Evolutionary conservation across 2,113 vertebrate genomes (phyloP).

Genomic region (Rhinopithecus roxellana): DNA sequence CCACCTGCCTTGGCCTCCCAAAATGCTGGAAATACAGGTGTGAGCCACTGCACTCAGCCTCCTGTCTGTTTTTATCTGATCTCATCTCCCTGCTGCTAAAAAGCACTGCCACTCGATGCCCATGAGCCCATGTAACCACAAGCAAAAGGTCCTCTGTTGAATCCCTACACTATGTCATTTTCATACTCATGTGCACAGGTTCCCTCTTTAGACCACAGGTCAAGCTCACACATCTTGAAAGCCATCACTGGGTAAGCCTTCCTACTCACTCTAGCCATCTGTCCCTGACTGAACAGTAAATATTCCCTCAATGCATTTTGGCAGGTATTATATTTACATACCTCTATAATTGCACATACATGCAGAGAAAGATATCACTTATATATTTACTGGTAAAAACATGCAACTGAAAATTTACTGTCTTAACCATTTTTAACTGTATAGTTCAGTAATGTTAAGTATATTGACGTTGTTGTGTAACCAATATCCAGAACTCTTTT

Average conservation of each 20-base stretch:
- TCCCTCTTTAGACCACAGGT: not conserved
- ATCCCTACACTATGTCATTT: not conserved
- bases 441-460: not conserved
- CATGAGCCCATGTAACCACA: not conserved
- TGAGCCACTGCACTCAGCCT: no score
- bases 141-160: not conserved
- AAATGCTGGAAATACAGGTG: no score
- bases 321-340: not conserved
- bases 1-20: no score
- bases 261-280: not conserved
- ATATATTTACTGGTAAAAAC: not conserved
- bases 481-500: not conserved
- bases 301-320: not conserved
- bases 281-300: not conserved
- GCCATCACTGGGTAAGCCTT: not conserved
- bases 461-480: not conserved
- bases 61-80: not conserved
- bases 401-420: not conserved
- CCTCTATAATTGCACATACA: not conserved
- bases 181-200: not conserved
- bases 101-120: not conserved
- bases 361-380: not conserved
- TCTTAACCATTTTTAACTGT: slow-evolving; percentile 1
- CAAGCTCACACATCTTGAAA: not conserved
- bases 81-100: not conserved